A percentile compares a stretch with the other conserved stretches of the same genome.
Conservation (phyloP, 2,888 invertebrate species). For the Brassicogethes aeneus region DNA sequence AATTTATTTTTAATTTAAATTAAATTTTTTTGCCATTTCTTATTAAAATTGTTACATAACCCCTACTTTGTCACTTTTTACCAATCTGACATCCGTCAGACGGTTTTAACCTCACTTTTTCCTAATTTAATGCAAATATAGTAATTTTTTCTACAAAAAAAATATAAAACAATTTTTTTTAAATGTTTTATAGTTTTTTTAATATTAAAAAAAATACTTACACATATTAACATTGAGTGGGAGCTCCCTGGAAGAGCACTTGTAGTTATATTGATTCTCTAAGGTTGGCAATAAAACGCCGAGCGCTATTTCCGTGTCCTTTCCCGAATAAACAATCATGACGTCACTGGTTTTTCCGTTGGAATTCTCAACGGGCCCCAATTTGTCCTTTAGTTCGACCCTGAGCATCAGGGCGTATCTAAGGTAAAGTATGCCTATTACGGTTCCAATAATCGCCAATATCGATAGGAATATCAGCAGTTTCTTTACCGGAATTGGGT, state of each 20-base stretch:
- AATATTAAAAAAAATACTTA: no score
- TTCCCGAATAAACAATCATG: conserved; percentile 53
- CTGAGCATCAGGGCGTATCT: conserved; percentile 43
- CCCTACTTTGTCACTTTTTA: no score
- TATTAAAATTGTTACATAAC: no score
- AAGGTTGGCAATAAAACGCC: conserved; percentile 55
- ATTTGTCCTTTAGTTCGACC: conserved; percentile 44
- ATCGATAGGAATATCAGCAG: conserved; percentile 44
- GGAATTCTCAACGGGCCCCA: conserved; percentile 42
- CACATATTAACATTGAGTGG: conserved; percentile 21
- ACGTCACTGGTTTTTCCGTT: conserved; percentile 54
- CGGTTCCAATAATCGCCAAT: conserved; percentile 43
- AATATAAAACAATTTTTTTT: neutral
- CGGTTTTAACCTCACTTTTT: no score
- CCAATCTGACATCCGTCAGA: no score
- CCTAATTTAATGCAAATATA: neutral
- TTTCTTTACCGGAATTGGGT: conserved; percentile 50
- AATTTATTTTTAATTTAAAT: neutral
- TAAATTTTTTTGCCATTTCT: neutral
- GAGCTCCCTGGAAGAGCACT: conserved; percentile 46
- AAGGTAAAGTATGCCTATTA: conserved; percentile 46
- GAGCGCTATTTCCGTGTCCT: conserved; percentile 53
- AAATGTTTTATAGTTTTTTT: no score
- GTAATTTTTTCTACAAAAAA: neutral
- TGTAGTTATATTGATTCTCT: conserved; percentile 54